Evolutionary conservation across 2,113 vertebrate species (phyloP).

Genomic region (Panthera uncia): DNA sequence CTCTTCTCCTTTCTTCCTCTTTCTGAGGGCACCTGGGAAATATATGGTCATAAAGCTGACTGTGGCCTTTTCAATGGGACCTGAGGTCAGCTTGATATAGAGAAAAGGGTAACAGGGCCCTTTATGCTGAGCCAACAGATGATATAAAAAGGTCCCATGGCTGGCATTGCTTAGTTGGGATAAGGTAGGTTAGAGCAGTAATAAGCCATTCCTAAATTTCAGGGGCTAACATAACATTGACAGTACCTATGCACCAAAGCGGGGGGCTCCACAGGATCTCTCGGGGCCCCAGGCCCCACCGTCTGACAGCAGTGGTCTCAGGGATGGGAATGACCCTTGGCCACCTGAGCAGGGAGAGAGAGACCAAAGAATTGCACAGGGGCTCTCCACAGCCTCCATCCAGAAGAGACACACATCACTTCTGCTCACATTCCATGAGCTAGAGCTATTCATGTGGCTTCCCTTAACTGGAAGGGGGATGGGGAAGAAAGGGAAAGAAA

Average conservation of each 20-base stretch:
- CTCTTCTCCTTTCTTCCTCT: neutral
- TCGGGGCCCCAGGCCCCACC: neutral
- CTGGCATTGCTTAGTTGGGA: neutral
- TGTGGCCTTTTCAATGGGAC: neutral
- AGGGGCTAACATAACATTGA: neutral
- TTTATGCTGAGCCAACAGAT: neutral
- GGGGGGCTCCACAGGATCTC: neutral
- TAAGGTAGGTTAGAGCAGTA: neutral
- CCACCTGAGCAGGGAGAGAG: neutral
- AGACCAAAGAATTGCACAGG: neutral
- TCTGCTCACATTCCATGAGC: neutral
- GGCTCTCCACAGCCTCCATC: neutral
- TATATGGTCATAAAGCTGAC: neutral
- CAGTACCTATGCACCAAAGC: fast-evolving
- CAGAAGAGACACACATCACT: neutral
- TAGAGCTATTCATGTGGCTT: neutral
- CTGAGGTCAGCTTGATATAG: neutral
- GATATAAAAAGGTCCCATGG: neutral
- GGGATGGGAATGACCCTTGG: neutral
- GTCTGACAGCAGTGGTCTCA: fast-evolving
- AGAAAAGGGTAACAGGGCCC: neutral
- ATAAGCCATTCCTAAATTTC: neutral
- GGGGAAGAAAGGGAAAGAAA: neutral
- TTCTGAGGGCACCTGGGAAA: neutral
- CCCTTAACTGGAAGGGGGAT: neutral